Base-by-base conservation (phyloP, 2,113 vertebrate species). In the Blennius ocellaris region DNA sequence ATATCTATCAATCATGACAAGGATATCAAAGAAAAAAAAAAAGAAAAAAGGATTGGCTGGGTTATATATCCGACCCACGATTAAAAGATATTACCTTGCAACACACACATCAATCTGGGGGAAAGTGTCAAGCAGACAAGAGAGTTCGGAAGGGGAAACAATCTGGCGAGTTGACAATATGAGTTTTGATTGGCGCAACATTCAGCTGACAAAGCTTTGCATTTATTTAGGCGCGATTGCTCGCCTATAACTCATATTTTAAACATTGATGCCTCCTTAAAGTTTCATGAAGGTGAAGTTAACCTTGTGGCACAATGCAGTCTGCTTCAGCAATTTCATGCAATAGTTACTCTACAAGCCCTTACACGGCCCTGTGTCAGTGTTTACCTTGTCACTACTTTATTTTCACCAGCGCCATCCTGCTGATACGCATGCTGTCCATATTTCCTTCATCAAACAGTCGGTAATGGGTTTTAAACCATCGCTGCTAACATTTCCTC, bases 1-100 rank as follows among this genome's bases (percentile, higher is more conserved):
- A 91, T 90, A 89, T 89, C 88, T 83, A 93, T 94, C 90, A 92
- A 91, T 94, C 92, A 92, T 50, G 50, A 79, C 81, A 89, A 86
- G 78, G 86, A 88, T 81, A 86, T 84, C 80, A 81, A 86, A 89
- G 53, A 49, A 78, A 83, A 66, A 66, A 56, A 68, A 73, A 69
- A 82, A n/a, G n/a, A n/a, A 72, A 53, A 71, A 76, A 83, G 54
- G 58, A 90, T 87, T 72, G 69, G 54, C 75, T n/a, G 41, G 69
- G 78, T 80, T 83, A 91, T 91, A 92, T 84, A 90, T 90, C 83
- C 52, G 62, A 87, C 80, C 71, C 43, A 30, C 66, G 78, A 92
- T 91, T 90, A 89, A 92, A 93, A 90, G 78, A 92, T 89, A 90
- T 89, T 87, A 82, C 73, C 81, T 82, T 56, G 56, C 71, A 89